These are phyloP conservation scores for Ylistrum balloti DNA, from an alignment of 1,140 invertebrate species.

Conservation along the genomic window DNA sequence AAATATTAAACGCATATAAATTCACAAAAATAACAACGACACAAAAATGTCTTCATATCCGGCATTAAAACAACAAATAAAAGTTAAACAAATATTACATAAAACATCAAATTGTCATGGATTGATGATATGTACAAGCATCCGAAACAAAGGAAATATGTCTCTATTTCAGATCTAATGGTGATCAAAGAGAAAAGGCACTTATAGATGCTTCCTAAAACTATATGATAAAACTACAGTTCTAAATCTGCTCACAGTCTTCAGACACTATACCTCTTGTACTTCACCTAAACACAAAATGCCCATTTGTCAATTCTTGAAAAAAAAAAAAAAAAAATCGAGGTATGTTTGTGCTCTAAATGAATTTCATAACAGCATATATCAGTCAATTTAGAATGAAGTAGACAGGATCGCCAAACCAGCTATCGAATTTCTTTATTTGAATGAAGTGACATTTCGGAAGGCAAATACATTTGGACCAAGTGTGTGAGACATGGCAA, in stretches of 20 bases:
- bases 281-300: neutral
- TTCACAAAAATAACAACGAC: constrained; percentile 36
- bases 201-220: neutral
- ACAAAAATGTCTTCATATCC: neutral
- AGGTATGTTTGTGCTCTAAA: neutral
- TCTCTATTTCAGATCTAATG: neutral
- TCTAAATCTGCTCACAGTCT: constrained; percentile 18
- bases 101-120: neutral
- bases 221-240: neutral
- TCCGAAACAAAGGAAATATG: neutral
- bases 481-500: constrained; percentile 28
- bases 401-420: neutral
- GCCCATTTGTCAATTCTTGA: neutral
- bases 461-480: neutral
- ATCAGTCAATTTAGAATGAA: neutral
- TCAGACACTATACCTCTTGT: neutral
- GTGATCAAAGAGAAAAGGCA: neutral
- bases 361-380: neutral
- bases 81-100: neutral
- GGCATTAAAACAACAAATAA: constrained; percentile 8
- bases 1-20: constrained; percentile 15
- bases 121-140: neutral
- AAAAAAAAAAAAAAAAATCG: neutral
- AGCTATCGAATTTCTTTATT: neutral
- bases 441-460: neutral